Evolutionary conservation across 2,797 vertebrate genomes (phyloP).

Genomic region (Sorex maritimensis): DNA sequence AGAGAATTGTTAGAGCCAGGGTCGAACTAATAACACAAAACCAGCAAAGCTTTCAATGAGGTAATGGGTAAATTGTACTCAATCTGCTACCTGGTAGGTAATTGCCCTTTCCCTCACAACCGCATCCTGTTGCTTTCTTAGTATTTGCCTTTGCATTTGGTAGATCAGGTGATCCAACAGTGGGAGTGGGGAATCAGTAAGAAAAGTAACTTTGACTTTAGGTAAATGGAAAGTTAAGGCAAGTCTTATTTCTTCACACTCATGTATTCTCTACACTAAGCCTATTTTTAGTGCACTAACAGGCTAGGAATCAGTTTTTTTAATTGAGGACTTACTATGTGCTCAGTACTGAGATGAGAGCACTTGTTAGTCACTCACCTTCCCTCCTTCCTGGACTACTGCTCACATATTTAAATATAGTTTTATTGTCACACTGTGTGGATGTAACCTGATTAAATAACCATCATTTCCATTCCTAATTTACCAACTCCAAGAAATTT

Average conservation of each 20-base stretch:
- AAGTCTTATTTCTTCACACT: background rate
- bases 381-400: background rate
- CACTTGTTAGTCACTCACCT: too few species aligned
- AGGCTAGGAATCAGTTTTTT: too few species aligned
- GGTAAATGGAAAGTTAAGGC: background rate
- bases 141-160: constrained; percentile 1
- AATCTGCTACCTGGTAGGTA: background rate
- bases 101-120: background rate
- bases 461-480: background rate
- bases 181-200: background rate
- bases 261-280: background rate
- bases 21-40: constrained; percentile 45
- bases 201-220: background rate
- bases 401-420: background rate
- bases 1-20: background rate
- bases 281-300: too few species aligned
- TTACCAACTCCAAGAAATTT: background rate
- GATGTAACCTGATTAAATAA: background rate
- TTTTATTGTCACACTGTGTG: background rate
- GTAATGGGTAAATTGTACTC: constrained; percentile 43
- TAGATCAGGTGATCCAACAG: background rate
- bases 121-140: background rate
- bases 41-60: constrained; percentile 6
- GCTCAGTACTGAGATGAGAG: too few species aligned
- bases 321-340: too few species aligned